Conservation (phyloP, 1,140 invertebrate species). For the Drosophila dunni region DNA sequence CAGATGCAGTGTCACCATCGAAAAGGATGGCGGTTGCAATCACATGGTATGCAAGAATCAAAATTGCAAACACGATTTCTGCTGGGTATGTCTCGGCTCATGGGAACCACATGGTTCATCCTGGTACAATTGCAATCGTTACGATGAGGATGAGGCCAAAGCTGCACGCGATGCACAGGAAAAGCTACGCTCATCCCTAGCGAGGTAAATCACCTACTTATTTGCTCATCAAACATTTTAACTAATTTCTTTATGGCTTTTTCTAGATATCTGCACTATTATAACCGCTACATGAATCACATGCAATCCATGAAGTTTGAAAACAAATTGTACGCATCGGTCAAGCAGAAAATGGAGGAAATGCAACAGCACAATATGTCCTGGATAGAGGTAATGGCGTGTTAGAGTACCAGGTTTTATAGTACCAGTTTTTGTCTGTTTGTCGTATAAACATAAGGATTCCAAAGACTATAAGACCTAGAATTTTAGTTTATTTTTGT, state of each 20-base stretch:
- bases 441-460: too few relatives aligned
- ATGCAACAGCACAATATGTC: slow-evolving; percentile 99
- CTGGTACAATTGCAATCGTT: slow-evolving; percentile 99
- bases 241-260: not conserved
- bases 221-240: not conserved
- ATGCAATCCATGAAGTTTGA: slow-evolving; percentile 99
- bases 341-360: slow-evolving; percentile 99
- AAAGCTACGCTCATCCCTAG: slow-evolving; percentile 93
- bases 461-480: too few relatives aligned
- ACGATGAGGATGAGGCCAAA: slow-evolving; percentile 98
- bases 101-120: slow-evolving; percentile 99
- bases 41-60: slow-evolving; percentile 99
- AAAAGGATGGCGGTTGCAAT: slow-evolving; percentile 99
- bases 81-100: slow-evolving; percentile 99
- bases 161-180: slow-evolving; percentile 98
- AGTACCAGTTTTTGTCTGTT: too few relatives aligned
- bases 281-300: slow-evolving; percentile 99
- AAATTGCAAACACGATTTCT: slow-evolving; percentile 99
- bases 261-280: slow-evolving; percentile 98
- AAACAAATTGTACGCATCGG: slow-evolving; percentile 96
- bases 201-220: slow-evolving; percentile 56
- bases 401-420: too few relatives aligned
- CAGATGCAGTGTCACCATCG: slow-evolving; percentile 98
- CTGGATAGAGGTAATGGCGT: slow-evolving; percentile 94
- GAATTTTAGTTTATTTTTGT: too few relatives aligned